Base-by-base conservation (phyloP, 2,888 invertebrate species). In the Morpho helenor region DNA sequence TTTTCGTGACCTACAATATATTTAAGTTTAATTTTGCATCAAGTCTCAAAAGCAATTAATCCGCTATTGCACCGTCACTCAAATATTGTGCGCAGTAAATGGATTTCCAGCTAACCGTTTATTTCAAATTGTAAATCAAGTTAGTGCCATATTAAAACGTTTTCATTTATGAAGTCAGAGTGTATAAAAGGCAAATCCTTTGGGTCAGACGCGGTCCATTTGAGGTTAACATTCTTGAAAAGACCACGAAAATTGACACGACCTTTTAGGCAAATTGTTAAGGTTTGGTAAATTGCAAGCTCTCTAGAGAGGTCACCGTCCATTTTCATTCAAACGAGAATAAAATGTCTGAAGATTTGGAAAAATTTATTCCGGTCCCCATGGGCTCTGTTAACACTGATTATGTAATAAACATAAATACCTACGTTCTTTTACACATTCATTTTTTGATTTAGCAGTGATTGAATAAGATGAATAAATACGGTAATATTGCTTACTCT, bases 211-310 rank as follows among this genome's bases (percentile, higher is more conserved):
- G 52, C 49, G 40, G 50, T 58, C 58, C 58, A 60, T 60, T 60
- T 56, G 49, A 57, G 62, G 60, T 58, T 60, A 60, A 63, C 54
- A 60, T 58, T 56, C 56, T 58, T 58, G 62, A 49, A 39, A 56
- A 55, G 52, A 58, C 53, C 60, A 51, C 52, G 52, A 60, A 60
- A 60, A 63, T 63, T 60, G 62, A 56, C 62, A 56, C 60, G 57
- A 50, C 57, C 62, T 63, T 60, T 63, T 63, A 63, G 42, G 56
- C 62, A 62, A 60, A 62, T 60, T 62, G 57, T 56, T 57, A 62
- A 49, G 60, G 55, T 52, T 43, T 58, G 40, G 61, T 49, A 56
- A 61, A 61, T 55, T 52, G 46, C 45, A 52, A 16, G 59, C 46
- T n/a, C 55, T 46, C 55, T 49, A 39, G 58, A 46, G 55, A 54